A percentile compares a stretch with the other conserved stretches of the same genome.
Evolutionary conservation across 2,888 invertebrate genomes (phyloP).

Genomic region (Eupeodes luniger): DNA sequence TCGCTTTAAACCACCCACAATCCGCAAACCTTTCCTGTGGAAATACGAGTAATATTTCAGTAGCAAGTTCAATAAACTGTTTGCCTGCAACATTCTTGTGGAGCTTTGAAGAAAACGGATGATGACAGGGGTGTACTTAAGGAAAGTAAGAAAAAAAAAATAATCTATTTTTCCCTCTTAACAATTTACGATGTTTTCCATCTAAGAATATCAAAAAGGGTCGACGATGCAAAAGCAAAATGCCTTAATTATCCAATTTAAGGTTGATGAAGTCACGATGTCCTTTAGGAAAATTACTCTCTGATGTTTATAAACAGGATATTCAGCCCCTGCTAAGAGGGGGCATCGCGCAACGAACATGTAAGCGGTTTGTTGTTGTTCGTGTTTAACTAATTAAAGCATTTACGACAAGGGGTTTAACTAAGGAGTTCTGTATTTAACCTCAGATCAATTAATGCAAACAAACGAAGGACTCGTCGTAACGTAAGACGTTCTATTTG

Average conservation of each 20-base stretch:
- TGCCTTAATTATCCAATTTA: slow-evolving; percentile 70
- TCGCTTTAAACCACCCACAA: slow-evolving; percentile 46
- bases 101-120: slow-evolving; percentile 14
- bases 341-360: background rate
- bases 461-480: slow-evolving; percentile 7
- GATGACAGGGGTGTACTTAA: slow-evolving; percentile 45
- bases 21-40: slow-evolving; percentile 1
- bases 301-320: slow-evolving; percentile 28
- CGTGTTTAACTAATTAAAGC: slow-evolving; percentile 36
- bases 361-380: slow-evolving; percentile 53
- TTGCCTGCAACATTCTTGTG: slow-evolving; percentile 57
- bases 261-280: slow-evolving; percentile 67
- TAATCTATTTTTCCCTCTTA: background rate
- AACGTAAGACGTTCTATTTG: background rate
- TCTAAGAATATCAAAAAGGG: slow-evolving; percentile 61
- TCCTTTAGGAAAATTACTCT: slow-evolving; percentile 55
- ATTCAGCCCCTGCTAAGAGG: background rate
- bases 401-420: slow-evolving; percentile 20
- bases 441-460: slow-evolving; percentile 38
- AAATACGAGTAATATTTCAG: background rate
- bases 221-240: slow-evolving; percentile 42
- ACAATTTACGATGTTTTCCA: slow-evolving; percentile 61
- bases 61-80: slow-evolving; percentile 27
- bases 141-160: background rate
- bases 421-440: background rate